phyloP scores from a whole-genome alignment of 2,888 invertebrate genomes.

The Thymelicus sylvestris region DNA sequence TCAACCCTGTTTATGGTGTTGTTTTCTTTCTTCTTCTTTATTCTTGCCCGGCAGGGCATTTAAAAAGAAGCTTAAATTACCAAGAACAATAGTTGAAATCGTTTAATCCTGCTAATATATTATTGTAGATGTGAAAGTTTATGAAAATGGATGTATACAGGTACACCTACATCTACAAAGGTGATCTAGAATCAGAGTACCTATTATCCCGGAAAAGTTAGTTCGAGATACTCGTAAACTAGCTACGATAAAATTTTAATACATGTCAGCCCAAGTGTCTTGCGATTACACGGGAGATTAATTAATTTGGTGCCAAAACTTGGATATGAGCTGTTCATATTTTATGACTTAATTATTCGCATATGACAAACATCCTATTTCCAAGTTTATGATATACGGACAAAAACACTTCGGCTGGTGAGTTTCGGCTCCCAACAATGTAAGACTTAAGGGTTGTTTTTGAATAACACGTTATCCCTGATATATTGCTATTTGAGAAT shows the following conservation, averaged over 20 bases:
- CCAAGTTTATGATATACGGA: constrained; percentile 37
- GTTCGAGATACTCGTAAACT: background rate
- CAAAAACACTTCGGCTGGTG: constrained; percentile 26
- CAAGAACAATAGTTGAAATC: no score
- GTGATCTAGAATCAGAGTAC: no score
- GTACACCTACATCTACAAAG: no score
- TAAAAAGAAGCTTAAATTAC: no score
- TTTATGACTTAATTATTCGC: constrained; percentile 37
- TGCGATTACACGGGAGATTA: constrained; percentile 11
- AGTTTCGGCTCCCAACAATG: constrained; percentile 1
- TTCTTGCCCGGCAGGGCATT: no score
- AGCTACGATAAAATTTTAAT: constrained; percentile 20
- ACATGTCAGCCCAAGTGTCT: constrained; percentile 16
- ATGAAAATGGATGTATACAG: no score
- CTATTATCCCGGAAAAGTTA: no score
- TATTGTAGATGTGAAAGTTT: no score
- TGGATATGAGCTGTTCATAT: constrained; percentile 34
- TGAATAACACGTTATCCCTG: constrained; percentile 6
- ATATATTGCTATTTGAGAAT: constrained; percentile 30
- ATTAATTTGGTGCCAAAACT: constrained; percentile 30
- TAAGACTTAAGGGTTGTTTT: constrained; percentile 18
- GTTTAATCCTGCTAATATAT: no score
- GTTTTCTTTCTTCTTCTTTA: no score
- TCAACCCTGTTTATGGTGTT: no score
- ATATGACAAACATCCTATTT: constrained; percentile 33